phyloP scores from a whole-genome alignment of 2,797 vertebrate species.

The Protonibea diacanthus region DNA sequence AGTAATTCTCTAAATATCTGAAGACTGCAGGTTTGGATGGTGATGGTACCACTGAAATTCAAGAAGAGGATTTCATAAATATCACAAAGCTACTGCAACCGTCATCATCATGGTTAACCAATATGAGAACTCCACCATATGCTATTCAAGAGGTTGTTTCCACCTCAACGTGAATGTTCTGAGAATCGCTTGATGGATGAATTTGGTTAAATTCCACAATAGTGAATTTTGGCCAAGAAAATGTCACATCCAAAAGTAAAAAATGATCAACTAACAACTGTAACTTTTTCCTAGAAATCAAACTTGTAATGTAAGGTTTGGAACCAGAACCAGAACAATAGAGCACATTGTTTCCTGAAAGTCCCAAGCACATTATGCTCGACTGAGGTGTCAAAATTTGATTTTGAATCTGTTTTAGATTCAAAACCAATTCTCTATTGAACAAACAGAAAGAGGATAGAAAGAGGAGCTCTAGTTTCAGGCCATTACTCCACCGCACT shows the following conservation, averaged over 20 bases:
- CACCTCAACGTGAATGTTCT: neutral
- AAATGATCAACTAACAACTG: no score
- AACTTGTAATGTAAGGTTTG: neutral
- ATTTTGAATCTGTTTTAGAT: no score
- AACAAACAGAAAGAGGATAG: no score
- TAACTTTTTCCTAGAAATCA: neutral
- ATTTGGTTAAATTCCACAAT: neutral
- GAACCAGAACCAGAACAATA: neutral
- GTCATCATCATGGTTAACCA: neutral
- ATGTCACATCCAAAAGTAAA: neutral
- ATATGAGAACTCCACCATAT: neutral
- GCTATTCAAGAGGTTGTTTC: neutral
- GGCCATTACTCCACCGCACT: no score
- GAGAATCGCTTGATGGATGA: neutral
- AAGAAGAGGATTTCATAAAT: neutral
- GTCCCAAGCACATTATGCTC: neutral
- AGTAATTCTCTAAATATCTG: slow-evolving; percentile 1
- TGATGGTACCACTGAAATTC: neutral
- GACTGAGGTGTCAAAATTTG: no score
- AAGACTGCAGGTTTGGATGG: neutral
- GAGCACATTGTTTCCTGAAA: neutral
- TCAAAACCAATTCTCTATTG: no score
- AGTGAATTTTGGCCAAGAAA: neutral
- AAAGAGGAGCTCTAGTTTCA: no score
- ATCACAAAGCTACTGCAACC: neutral